Base-by-base conservation (phyloP, 2,888 invertebrate genomes). In the Parnassius apollo region DNA sequence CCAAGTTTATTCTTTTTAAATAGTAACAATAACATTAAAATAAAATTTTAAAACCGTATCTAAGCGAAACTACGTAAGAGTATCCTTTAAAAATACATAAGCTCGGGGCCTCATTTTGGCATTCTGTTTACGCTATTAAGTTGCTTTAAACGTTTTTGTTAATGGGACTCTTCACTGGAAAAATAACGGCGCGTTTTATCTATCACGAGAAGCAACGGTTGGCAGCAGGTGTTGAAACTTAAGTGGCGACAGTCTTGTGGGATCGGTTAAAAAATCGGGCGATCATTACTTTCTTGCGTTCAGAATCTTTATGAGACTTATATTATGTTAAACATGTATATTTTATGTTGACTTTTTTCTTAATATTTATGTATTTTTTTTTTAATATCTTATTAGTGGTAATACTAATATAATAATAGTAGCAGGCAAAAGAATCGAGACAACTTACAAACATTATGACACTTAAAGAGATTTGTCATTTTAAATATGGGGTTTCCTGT, bases 111-210 rank as follows among this genome's bases (percentile, higher is more conserved):
- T 68, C 72, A 68, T 72, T 75, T 68, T 70, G 68, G 67, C 66
- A 71, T 75, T 76, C 77, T 80, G 78, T 80, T 82, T 77, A 76
- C 68, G 67, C 71, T 66, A 71, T 74, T 73, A 74, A 70, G 66
- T 69, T 70, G 71, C 76, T 81, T 78, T 81, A 76, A 9, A 83
- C 79, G 78, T 77, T 76, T 78, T 72, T 75, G 81, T 82, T 87
- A 85, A 85, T 85, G 81, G 80, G 73, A 77, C 83, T 80, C 82
- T 79, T 83, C 81, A 81, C 80, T 77, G 75, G 66, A 71, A 69
- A 66, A 73, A 78, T 79, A 75, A 78, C 70, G 71, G 75, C 68
- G 63, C 68, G 66, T 72, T 80, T 83, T 84, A 82, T 82, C 75
- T 81, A 81, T 81, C 74, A 71, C 68, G 64, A 71, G 71, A 68